Conservation (phyloP, 1,140 invertebrate genomes). For the Aphidius ervi region DNA sequence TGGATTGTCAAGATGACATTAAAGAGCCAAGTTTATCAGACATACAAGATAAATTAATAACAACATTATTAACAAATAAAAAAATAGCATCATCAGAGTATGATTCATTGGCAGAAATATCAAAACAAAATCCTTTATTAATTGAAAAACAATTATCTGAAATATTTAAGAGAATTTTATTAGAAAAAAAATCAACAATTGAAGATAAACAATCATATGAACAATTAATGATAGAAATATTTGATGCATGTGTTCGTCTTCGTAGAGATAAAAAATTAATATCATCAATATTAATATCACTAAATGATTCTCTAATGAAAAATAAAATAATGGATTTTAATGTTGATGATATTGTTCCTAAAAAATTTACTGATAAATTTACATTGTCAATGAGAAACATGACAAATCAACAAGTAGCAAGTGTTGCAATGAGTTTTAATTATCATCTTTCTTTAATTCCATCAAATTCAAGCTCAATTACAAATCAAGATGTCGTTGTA, state of each 20-base stretch:
- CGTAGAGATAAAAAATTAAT: constrained; percentile 32
- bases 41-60: no score
- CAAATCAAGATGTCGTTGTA: constrained; percentile 24
- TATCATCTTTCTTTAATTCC: constrained; percentile 27
- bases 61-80: no score
- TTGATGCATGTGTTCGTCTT: constrained; percentile 25
- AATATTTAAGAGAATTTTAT: constrained; percentile 35
- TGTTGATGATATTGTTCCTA: constrained; percentile 17
- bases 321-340: constrained; percentile 1
- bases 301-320: constrained; percentile 19
- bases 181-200: constrained; percentile 24
- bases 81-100: constrained; percentile 26
- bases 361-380: constrained; percentile 25
- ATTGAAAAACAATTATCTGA: constrained; percentile 36
- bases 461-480: constrained; percentile 13
- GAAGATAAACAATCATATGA: constrained; percentile 22
- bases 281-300: constrained; percentile 27
- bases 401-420: constrained; percentile 22
- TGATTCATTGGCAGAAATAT: constrained; percentile 31
- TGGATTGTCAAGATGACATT: no score
- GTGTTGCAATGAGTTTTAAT: constrained; percentile 26
- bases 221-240: constrained; percentile 29
- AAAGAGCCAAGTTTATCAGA: no score
- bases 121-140: constrained; percentile 41
- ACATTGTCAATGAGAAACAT: constrained; percentile 23